These are phyloP conservation scores for Scaptomyza reducta DNA, from an alignment of 2,888 invertebrate species.

Conservation along the genomic window DNA sequence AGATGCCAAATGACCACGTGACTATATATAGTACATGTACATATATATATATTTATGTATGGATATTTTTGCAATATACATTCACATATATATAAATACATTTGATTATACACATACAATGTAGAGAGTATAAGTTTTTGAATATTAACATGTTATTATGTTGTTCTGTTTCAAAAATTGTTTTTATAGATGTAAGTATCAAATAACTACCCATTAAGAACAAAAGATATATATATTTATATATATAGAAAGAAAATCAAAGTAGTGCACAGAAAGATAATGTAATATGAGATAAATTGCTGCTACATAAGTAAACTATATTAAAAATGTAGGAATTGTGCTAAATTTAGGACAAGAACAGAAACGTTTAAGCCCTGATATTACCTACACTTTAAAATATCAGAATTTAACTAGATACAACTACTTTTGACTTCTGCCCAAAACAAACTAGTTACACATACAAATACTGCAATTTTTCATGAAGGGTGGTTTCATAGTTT, in stretches of 20 bases:
- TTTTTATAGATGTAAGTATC: conserved; percentile 8
- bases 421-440: conserved; percentile 32
- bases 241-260: conserved; percentile 26
- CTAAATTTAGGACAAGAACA: conserved; percentile 20
- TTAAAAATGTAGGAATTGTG: conserved; percentile 23
- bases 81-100: conserved; percentile 19
- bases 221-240: conserved; percentile 5
- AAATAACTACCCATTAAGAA: conserved; percentile 44
- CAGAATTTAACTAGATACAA: conserved; percentile 9
- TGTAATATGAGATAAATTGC: conserved; percentile 20
- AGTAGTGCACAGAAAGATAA: conserved; percentile 42
- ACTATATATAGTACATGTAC: conserved; percentile 85
- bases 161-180: conserved; percentile 29
- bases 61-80: conserved; percentile 17
- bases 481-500: conserved; percentile 1
- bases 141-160: conserved; percentile 37
- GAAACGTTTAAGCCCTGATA: conserved; percentile 9
- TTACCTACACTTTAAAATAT: conserved; percentile 15
- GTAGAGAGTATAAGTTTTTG: conserved; percentile 26
- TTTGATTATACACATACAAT: conserved; percentile 41
- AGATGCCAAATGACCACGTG: conserved; percentile 92
- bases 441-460: conserved; percentile 33
- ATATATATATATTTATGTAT: conserved; percentile 13
- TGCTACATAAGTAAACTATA: conserved; percentile 9
- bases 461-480: conserved; percentile 25